phyloP scores from a whole-genome alignment of 2,797 vertebrate species.

The Syngnathus rostellatus region DNA sequence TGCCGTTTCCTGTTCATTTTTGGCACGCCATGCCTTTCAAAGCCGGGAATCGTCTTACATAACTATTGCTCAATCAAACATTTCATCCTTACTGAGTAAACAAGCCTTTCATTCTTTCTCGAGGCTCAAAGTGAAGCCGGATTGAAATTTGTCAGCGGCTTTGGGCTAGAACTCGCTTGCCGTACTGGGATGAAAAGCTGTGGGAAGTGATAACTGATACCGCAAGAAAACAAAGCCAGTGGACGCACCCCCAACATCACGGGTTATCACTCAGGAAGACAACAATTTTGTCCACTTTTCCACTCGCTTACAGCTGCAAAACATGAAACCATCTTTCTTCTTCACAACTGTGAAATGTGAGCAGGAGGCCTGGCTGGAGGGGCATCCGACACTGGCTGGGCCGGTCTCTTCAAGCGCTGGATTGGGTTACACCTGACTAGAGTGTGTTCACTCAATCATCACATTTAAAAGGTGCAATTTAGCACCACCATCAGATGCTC shows the following conservation, averaged over 20 bases:
- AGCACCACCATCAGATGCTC: background rate
- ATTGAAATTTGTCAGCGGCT: background rate
- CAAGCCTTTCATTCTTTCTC: slow-evolving; percentile 3
- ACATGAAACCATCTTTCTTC: background rate
- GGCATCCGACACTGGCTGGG: slow-evolving; percentile 43
- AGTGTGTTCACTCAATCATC: background rate
- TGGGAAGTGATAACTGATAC: slow-evolving; percentile 4
- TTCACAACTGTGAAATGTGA: slow-evolving; percentile 42
- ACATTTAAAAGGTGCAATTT: background rate
- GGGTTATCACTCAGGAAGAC: background rate
- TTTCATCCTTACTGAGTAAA: background rate
- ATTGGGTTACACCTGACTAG: slow-evolving; percentile 34
- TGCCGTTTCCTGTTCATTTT: background rate
- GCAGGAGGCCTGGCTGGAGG: slow-evolving; percentile 24
- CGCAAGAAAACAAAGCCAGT: background rate
- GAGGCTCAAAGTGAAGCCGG: background rate
- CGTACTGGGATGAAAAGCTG: background rate
- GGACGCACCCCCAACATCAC: background rate
- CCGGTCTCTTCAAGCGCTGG: slow-evolving; percentile 26
- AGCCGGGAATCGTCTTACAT: background rate
- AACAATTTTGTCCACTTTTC: background rate
- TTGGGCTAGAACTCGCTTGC: background rate
- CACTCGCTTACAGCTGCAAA: background rate
- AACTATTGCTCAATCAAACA: background rate
- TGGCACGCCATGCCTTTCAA: too few relatives aligned